phyloP scores from a whole-genome alignment of 2,113 vertebrate species.

The Eolophus roseicapilla region DNA sequence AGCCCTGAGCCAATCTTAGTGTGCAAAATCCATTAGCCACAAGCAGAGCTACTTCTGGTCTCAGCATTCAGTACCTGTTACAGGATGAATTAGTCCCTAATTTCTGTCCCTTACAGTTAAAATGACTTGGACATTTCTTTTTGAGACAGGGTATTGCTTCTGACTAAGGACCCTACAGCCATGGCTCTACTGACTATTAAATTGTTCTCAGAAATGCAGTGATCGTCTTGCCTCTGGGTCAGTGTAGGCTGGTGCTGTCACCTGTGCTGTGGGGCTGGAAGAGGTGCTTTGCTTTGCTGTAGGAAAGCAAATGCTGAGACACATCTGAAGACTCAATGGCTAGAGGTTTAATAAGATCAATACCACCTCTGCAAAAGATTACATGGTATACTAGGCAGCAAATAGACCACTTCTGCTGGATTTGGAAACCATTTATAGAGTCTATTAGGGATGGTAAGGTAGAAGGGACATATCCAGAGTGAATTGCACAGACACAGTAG shows the following conservation, averaged over 20 bases:
- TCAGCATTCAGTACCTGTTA: conserved; percentile 34
- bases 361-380: conserved; percentile 77
- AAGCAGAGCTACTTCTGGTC: background rate
- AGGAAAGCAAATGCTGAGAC: conserved; percentile 32
- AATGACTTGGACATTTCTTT: conserved; percentile 25
- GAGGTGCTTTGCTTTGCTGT: background rate
- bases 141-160: background rate
- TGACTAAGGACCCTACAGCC: conserved; percentile 20
- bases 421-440: conserved; percentile 75
- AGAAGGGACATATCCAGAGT: conserved; percentile 23
- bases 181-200: background rate
- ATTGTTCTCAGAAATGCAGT: background rate
- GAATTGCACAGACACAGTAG: background rate
- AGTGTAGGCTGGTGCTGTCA: background rate
- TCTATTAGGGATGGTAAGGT: conserved; percentile 68
- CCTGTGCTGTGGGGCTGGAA: background rate
- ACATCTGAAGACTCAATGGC: conserved; percentile 49
- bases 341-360: conserved; percentile 77
- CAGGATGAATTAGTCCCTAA: conserved; percentile 19
- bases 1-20: background rate
- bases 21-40: conserved; percentile 34
- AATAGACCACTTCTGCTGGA: conserved; percentile 78
- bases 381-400: conserved; percentile 80
- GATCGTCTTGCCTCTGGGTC: background rate
- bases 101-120: conserved; percentile 36